A percentile compares a stretch with the other conserved stretches of the same genome.
phyloP scores from a whole-genome alignment of 2,888 invertebrate genomes.

The Drosophila incognita region DNA sequence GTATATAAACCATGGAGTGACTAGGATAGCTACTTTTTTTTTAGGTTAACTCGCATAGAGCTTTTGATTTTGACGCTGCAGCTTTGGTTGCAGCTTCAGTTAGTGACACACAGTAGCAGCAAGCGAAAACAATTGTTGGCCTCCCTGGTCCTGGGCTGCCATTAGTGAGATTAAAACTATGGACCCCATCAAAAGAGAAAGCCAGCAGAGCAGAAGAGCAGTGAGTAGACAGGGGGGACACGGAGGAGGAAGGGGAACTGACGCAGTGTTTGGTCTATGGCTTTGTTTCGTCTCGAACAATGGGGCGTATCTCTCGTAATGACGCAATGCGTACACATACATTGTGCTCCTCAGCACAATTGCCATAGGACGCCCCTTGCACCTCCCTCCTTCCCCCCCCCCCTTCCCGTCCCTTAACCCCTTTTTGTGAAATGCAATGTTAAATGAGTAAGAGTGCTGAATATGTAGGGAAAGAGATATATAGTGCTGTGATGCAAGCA shows the following conservation, averaged over 20 bases:
- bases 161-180: constrained; percentile 79
- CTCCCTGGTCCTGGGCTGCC: constrained; percentile 46
- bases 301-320: constrained; percentile 72
- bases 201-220: constrained; percentile 1
- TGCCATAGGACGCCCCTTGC: constrained; percentile 13
- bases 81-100: constrained; percentile 2
- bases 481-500: constrained; percentile 63
- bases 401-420: too few relatives aligned
- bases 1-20: background rate
- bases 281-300: constrained; percentile 63
- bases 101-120: constrained; percentile 12
- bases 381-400: background rate
- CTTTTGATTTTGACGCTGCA: constrained; percentile 39
- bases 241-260: constrained; percentile 27
- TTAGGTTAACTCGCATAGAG: constrained; percentile 16
- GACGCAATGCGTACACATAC: constrained; percentile 74
- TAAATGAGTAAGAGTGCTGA: background rate
- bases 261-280: constrained; percentile 52
- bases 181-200: constrained; percentile 32
- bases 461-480: constrained; percentile 45
- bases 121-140: constrained; percentile 43
- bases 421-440: constrained; percentile 11
- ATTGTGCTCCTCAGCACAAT: constrained; percentile 61
- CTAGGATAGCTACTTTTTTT: background rate
- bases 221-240: too few relatives aligned